These are phyloP conservation scores for Timema podura DNA, from an alignment of 2,888 invertebrate species.

Conservation along the genomic window DNA sequence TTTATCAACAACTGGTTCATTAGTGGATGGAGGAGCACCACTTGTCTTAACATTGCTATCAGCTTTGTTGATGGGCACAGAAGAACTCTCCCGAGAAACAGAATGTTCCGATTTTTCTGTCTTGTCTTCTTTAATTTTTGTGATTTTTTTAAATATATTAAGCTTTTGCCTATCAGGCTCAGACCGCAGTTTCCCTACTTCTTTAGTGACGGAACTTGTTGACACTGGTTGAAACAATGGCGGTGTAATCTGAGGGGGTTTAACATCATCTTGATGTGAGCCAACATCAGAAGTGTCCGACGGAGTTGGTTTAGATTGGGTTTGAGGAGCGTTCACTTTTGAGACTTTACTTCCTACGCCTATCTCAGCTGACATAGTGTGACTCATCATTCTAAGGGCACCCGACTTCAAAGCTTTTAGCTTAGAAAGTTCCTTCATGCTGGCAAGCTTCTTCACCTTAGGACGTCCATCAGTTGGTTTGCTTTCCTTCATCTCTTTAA, in stretches of 20 bases:
- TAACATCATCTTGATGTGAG: background rate
- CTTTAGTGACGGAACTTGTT: background rate
- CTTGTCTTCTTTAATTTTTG: slow-evolving; percentile 63
- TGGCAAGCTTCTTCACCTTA: slow-evolving; percentile 48
- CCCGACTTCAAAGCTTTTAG: slow-evolving; percentile 47
- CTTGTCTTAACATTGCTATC: no score
- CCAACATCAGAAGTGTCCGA: slow-evolving; percentile 9
- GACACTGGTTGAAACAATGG: slow-evolving; percentile 17
- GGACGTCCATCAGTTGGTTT: slow-evolving; percentile 41
- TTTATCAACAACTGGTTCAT: slow-evolving; percentile 36
- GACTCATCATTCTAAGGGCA: slow-evolving; percentile 32
- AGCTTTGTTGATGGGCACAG: slow-evolving; percentile 24
- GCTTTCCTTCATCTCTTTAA: slow-evolving; percentile 48
- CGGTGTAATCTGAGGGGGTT: slow-evolving; percentile 10
- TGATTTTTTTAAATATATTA: slow-evolving; percentile 84
- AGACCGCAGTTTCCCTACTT: slow-evolving; percentile 58
- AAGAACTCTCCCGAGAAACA: slow-evolving; percentile 30
- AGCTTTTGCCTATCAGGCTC: slow-evolving; percentile 82
- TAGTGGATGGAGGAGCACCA: background rate
- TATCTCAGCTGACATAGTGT: background rate
- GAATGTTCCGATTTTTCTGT: slow-evolving; percentile 49
- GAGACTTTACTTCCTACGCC: no score
- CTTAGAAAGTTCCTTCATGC: slow-evolving; percentile 51
- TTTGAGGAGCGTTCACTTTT: slow-evolving; percentile 22
- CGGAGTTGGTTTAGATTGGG: slow-evolving; percentile 14